Percentiles rank a stretch among this genome's conserved stretches.
phyloP scores from a whole-genome alignment of 1,140 invertebrate genomes.

The Cryptotermes secundus region DNA sequence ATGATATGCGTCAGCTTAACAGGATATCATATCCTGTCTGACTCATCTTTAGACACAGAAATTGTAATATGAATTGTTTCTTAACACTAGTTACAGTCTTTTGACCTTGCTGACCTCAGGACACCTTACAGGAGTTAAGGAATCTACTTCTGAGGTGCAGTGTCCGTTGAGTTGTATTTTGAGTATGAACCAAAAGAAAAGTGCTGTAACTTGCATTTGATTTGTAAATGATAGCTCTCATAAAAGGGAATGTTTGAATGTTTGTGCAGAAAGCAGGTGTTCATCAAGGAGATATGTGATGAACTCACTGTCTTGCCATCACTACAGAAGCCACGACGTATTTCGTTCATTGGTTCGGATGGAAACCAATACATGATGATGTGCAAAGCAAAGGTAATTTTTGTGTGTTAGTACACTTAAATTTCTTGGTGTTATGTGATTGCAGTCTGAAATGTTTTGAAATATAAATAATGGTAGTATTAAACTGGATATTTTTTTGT shows the following conservation, averaged over 20 bases:
- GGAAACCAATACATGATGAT: constrained; percentile 87
- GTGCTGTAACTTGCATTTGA: too few species aligned
- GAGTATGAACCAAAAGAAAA: too few species aligned
- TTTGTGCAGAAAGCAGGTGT: constrained; percentile 52
- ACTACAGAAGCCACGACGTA: constrained; percentile 84
- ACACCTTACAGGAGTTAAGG: too few species aligned
- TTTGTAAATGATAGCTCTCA: too few species aligned
- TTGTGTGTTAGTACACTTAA: background rate
- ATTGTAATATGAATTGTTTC: too few species aligned
- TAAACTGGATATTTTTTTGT: too few species aligned
- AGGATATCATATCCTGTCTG: too few species aligned
- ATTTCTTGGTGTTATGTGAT: background rate
- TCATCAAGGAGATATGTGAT: constrained; percentile 71
- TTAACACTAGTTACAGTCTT: too few species aligned
- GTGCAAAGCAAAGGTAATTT: constrained; percentile 78
- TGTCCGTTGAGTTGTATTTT: background rate
- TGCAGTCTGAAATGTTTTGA: background rate
- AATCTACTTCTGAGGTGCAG: constrained; percentile 26
- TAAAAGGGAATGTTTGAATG: too few species aligned
- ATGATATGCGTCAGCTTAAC: too few species aligned
- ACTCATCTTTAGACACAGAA: too few species aligned
- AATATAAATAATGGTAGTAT: background rate
- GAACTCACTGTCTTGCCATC: constrained; percentile 80
- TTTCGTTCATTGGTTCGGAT: constrained; percentile 82
- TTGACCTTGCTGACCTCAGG: too few species aligned